Percentiles rank a stretch among this genome's conserved stretches.
phyloP scores from a whole-genome alignment of 2,888 invertebrate genomes.

The Eugnorisma glareosa region DNA sequence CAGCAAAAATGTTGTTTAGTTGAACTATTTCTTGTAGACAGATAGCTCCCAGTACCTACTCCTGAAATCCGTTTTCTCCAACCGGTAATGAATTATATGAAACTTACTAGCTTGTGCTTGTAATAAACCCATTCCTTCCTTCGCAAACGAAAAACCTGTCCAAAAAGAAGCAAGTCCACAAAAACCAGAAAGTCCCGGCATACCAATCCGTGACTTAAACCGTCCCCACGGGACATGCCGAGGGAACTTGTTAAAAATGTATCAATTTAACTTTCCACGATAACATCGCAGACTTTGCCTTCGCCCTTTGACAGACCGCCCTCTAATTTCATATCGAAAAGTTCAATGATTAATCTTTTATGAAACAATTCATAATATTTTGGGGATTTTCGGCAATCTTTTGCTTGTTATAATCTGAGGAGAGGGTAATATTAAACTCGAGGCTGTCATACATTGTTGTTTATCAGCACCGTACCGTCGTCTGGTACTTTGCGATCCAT shows the following conservation, averaged over 20 bases:
- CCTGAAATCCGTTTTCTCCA: background rate
- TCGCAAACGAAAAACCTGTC: background rate
- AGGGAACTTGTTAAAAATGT: constrained; percentile 81
- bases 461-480: background rate
- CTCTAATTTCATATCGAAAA: constrained; percentile 76
- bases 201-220: constrained; percentile 57
- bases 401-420: constrained; percentile 30
- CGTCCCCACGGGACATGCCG: constrained; percentile 60
- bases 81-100: background rate
- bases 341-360: constrained; percentile 73
- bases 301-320: constrained; percentile 76
- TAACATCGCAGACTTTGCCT: constrained; percentile 69
- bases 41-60: background rate
- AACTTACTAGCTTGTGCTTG: too few relatives aligned
- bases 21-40: too few relatives aligned
- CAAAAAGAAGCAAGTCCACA: constrained; percentile 18
- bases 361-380: constrained; percentile 65
- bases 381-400: constrained; percentile 48
- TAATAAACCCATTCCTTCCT: background rate
- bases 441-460: constrained; percentile 13
- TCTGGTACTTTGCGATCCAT: background rate
- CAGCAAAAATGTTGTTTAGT: background rate
- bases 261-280: constrained; percentile 82
- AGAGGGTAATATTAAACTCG: constrained; percentile 33
- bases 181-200: constrained; percentile 20